phyloP scores from a whole-genome alignment of 2,113 vertebrate species.

The Ceuthmochares aereus region DNA sequence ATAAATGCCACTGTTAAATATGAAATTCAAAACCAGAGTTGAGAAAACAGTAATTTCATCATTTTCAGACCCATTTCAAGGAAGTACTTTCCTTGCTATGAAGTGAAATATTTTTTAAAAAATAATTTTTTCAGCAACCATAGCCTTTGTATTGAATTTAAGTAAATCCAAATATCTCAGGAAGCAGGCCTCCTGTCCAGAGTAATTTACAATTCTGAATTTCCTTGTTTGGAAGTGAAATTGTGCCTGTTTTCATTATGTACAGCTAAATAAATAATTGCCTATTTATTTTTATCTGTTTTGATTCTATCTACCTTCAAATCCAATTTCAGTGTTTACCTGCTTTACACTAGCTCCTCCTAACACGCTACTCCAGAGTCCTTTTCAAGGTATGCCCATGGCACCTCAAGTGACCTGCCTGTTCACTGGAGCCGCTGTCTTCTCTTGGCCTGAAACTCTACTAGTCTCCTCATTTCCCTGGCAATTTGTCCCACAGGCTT shows the following conservation, averaged over 20 bases:
- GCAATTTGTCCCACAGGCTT: fast-evolving
- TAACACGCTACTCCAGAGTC: background rate
- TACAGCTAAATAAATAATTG: background rate
- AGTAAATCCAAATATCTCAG: background rate
- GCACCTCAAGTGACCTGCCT: background rate
- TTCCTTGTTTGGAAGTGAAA: background rate
- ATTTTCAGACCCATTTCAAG: background rate
- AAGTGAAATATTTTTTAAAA: background rate
- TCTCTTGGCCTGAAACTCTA: background rate
- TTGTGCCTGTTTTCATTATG: background rate
- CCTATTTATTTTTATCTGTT: background rate
- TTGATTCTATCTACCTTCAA: background rate
- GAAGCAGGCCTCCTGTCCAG: background rate
- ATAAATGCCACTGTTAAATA: slow-evolving; percentile 38
- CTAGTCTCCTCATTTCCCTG: background rate
- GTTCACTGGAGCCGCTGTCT: background rate
- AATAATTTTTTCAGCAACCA: background rate
- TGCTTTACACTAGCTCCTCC: background rate
- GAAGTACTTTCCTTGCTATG: background rate
- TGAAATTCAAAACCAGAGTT: background rate
- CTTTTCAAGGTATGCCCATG: background rate
- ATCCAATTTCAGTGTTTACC: background rate
- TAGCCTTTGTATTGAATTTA: background rate
- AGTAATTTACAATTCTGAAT: background rate
- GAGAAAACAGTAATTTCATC: background rate